These are phyloP conservation scores for Melanogrammus aeglefinus DNA, from an alignment of 2,797 vertebrate species.

Conservation along the genomic window DNA sequence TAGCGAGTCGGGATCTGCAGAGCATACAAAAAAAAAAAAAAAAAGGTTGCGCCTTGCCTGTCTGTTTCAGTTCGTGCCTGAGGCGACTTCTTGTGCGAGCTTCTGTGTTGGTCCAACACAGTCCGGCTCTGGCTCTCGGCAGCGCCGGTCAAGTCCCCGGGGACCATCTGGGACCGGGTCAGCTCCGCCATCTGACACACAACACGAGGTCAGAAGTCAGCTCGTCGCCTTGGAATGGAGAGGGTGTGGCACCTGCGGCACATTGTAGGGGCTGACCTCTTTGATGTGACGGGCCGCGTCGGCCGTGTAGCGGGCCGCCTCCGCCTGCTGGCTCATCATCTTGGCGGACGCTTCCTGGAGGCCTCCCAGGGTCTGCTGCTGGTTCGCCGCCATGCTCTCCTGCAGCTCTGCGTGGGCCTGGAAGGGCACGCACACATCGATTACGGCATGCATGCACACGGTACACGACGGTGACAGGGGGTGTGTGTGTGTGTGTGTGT, in stretches of 20 bases:
- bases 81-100: slow-evolving; percentile 61
- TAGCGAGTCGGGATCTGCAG: not conserved
- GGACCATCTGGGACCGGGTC: slow-evolving; percentile 71
- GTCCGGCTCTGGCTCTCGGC: slow-evolving; percentile 55
- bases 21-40: not conserved
- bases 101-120: slow-evolving; percentile 67
- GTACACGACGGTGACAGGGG: not conserved
- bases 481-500: not conserved
- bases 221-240: not conserved
- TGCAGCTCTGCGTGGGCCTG: slow-evolving; percentile 84
- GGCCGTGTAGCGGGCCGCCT: slow-evolving; percentile 72
- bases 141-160: slow-evolving; percentile 61
- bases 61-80: slow-evolving; percentile 69
- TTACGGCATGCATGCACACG: not conserved
- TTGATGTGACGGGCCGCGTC: slow-evolving; percentile 80
- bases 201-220: slow-evolving; percentile 11
- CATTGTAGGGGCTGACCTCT: slow-evolving; percentile 74
- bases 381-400: slow-evolving; percentile 77
- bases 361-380: slow-evolving; percentile 75
- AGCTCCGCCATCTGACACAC: slow-evolving; percentile 83
- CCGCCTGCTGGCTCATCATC: slow-evolving; percentile 83
- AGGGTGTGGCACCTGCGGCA: not conserved
- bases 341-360: slow-evolving; percentile 79
- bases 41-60: slow-evolving; percentile 68
- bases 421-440: slow-evolving; percentile 25